phyloP scores from a whole-genome alignment of 2,888 invertebrate species.

The Cabera pusaria region DNA sequence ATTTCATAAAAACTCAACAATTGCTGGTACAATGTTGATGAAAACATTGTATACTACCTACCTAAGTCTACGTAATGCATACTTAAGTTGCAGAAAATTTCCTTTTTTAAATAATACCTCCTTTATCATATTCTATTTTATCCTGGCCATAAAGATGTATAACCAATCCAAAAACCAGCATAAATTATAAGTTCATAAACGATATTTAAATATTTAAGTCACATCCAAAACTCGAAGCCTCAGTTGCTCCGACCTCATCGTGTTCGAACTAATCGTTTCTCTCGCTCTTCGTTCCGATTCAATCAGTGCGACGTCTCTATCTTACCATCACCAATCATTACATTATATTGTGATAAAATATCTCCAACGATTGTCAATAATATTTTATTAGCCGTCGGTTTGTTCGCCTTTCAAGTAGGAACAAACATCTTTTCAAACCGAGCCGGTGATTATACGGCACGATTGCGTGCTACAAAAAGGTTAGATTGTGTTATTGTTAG shows the following conservation, averaged over 20 bases:
- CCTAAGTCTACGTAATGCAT: too few species aligned
- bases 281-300: constrained; percentile 20
- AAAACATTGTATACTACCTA: too few species aligned
- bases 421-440: constrained; percentile 17
- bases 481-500: constrained; percentile 1
- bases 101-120: too few species aligned
- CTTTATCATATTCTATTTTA: too few species aligned
- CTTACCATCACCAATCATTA: constrained; percentile 51
- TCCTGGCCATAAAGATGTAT: too few species aligned
- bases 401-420: constrained; percentile 28
- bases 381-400: constrained; percentile 39
- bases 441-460: constrained; percentile 16
- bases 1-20: too few species aligned
- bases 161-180: too few species aligned
- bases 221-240: too few species aligned
- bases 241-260: constrained; percentile 8
- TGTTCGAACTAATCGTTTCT: constrained; percentile 11
- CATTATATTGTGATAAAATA: constrained; percentile 43
- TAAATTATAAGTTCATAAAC: too few species aligned
- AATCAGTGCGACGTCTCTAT: constrained; percentile 27
- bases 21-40: too few species aligned
- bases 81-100: too few species aligned
- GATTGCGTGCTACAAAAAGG: constrained; percentile 8
- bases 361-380: constrained; percentile 36
- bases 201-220: too few species aligned